These are phyloP conservation scores for Anguilla anguilla DNA, from an alignment of 2,797 vertebrate genomes.

Conservation along the genomic window DNA sequence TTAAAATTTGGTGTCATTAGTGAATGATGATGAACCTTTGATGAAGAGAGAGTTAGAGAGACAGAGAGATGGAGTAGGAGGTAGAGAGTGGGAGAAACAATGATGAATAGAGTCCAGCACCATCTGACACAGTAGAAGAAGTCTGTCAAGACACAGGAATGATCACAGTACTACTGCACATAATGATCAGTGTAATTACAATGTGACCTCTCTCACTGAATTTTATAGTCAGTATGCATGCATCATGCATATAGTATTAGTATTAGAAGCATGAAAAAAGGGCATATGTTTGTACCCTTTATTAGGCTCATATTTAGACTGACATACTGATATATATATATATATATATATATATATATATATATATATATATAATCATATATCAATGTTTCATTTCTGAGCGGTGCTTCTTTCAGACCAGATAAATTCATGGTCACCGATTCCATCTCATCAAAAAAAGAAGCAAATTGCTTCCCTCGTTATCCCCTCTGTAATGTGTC, in stretches of 20 bases:
- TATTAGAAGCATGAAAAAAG: no score
- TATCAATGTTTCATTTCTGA: neutral
- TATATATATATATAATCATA: constrained; percentile 31
- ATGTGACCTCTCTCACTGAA: neutral
- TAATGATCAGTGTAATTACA: neutral
- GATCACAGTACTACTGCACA: neutral
- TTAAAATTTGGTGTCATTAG: constrained; percentile 42
- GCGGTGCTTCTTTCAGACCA: constrained; percentile 33
- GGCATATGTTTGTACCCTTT: neutral
- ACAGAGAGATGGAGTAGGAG: neutral
- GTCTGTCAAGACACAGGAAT: neutral
- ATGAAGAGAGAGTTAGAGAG: neutral
- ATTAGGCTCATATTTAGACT: neutral
- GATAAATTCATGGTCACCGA: constrained; percentile 47
- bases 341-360: no score
- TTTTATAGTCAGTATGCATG: constrained; percentile 23
- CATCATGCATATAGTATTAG: neutral
- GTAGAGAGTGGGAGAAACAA: neutral
- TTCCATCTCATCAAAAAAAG: constrained; percentile 50
- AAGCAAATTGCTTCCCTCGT: constrained; percentile 42
- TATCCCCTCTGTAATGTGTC: constrained; percentile 35
- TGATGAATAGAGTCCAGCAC: neutral
- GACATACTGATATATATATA: no score
- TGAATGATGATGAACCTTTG: constrained; percentile 34
- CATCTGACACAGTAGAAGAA: neutral